Conservation (phyloP, 2,888 invertebrate species). For the Tenodera sinensis region DNA sequence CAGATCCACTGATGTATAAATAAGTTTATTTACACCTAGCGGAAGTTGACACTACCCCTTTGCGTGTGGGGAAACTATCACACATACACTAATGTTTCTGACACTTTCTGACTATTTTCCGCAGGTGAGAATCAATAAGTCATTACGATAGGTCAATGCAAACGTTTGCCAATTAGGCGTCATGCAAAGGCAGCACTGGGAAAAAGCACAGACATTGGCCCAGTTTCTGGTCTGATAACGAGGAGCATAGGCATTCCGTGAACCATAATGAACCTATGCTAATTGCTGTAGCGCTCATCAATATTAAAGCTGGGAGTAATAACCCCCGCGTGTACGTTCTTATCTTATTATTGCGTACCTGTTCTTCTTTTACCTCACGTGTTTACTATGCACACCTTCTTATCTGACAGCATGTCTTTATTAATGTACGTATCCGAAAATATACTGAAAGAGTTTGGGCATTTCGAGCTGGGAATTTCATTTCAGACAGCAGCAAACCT, state of each 20-base stretch:
- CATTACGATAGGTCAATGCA: background rate
- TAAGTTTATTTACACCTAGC: too few species aligned
- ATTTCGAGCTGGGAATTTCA: background rate
- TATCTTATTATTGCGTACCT: background rate
- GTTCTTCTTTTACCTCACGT: background rate
- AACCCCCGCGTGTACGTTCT: background rate
- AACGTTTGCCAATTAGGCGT: background rate
- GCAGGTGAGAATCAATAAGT: too few species aligned
- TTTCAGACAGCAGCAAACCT: too few species aligned
- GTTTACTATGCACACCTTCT: background rate
- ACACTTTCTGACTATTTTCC: too few species aligned
- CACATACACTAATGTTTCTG: too few species aligned
- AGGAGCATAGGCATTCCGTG: background rate
- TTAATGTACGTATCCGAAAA: background rate
- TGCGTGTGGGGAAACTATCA: too few species aligned
- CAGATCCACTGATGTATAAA: too few species aligned
- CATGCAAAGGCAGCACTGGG: background rate
- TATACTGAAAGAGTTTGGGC: background rate
- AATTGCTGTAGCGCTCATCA: background rate
- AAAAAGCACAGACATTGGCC: background rate
- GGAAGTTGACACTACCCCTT: too few species aligned
- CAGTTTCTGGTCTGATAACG: background rate
- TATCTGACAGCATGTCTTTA: background rate
- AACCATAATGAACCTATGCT: background rate
- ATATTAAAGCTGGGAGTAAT: slow-evolving; percentile 1